Evolutionary conservation across 1,140 invertebrate genomes (phyloP), one percentile per base, ranked within the genome.

Genomic region (Ostrea edulis): DNA sequence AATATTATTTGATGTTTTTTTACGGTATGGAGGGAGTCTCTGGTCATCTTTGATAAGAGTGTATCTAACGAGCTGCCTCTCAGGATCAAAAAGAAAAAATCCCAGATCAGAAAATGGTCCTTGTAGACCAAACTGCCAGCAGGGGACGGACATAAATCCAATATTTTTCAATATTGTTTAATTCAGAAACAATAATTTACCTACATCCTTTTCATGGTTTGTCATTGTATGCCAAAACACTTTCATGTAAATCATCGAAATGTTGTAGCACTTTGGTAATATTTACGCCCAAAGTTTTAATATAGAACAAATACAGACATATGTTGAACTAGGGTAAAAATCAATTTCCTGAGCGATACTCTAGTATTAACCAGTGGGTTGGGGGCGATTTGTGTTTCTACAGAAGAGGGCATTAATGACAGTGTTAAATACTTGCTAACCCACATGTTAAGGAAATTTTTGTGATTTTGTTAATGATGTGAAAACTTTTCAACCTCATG

Each of bases 1-100:
- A 71, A 71, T 71, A 71, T 71, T 71, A 71, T 71, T 71, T 71
- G 68, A 71, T 71, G 68, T 71, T 71, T 71, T n/a, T 71, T 71
- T 71, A 71, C 68, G 68, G 68, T 71, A 29, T 71, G 12, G 68
- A 71, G 12, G 12, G 68, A 25, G 68, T 9, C 22, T 71, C 68
- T 71, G 68, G 68, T 71, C 68, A 71, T 71, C 68, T 71, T 71
- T 71, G 68, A 71, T 71, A 71, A 71, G 68, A 71, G 68, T 71
- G 68, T 71, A 71, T 71, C 25, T 8, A 29, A 25, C 29, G 22
- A n/a, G 22, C 68, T 9, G 9, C 7, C 68, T 71, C 68, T 71
- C 14, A 71, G 68, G 68, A 71, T 71, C 68, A 71, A 71, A 71
- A 71, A 25, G 68, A 14, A 71, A 71, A 25, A 22, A 29, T 35